Conservation (phyloP, 2,113 vertebrate species). For the Semicossyphus pulcher region DNA sequence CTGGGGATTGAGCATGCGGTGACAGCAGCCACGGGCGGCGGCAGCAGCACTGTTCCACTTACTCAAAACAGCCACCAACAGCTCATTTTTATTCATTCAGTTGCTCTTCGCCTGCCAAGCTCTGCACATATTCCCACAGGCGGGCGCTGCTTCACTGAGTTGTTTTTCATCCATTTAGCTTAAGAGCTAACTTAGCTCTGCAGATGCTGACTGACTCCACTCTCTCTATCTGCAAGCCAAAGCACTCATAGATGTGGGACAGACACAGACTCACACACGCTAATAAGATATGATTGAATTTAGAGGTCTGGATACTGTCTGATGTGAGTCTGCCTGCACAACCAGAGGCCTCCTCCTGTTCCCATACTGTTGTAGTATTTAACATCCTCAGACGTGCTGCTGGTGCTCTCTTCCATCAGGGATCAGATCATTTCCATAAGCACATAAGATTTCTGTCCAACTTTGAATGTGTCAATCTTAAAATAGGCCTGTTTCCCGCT, state of each 20-base stretch:
- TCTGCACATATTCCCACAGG: constrained; percentile 2
- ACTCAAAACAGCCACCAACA: constrained; percentile 37
- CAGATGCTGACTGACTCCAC: not conserved
- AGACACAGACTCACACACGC: not conserved
- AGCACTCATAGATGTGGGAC: not conserved
- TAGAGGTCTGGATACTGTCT: not conserved
- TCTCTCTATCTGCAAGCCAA: not conserved
- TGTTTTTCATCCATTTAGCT: constrained; percentile 47
- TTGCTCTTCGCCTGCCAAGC: constrained; percentile 16
- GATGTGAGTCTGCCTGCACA: not conserved
- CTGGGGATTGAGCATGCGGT: constrained; percentile 16
- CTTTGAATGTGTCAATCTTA: too few species aligned
- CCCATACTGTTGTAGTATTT: not conserved
- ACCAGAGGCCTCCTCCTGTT: not conserved
- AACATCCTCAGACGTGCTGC: not conserved
- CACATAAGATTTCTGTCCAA: not conserved
- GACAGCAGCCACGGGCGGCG: constrained; percentile 45
- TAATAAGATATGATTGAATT: not conserved
- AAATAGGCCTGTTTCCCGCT: too few species aligned
- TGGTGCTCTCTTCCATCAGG: not conserved
- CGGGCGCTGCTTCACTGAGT: not conserved
- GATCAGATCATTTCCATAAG: not conserved
- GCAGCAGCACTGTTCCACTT: constrained; percentile 24
- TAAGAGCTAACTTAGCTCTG: constrained; percentile 18
- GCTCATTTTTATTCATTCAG: constrained; percentile 44